Conservation (phyloP, 1,140 invertebrate genomes). For the Drosophila kanapiae region DNA sequence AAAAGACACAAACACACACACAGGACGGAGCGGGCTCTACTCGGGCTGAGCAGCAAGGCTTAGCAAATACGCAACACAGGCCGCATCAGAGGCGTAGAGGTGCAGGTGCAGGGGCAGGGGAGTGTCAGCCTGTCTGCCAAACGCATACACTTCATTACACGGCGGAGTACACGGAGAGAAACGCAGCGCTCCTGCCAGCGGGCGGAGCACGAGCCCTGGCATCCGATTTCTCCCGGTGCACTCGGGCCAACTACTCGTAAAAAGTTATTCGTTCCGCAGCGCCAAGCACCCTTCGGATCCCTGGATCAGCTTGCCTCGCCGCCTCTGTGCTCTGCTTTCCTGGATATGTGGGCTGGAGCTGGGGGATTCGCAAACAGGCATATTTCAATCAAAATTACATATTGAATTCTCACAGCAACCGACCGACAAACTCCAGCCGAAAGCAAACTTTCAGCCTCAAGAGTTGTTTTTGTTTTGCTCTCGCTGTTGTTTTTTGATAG, state of each 20-base stretch:
- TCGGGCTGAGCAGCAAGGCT: constrained; percentile 40
- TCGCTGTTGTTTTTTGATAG: constrained; percentile 54
- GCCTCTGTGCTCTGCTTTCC: constrained; percentile 42
- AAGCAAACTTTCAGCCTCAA: constrained; percentile 44
- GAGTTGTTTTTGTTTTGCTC: constrained; percentile 42
- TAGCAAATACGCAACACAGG: constrained; percentile 73
- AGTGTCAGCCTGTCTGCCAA: constrained; percentile 71
- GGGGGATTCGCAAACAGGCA: constrained; percentile 68
- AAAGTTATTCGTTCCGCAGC: constrained; percentile 68
- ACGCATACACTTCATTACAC: constrained; percentile 76
- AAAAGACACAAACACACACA: constrained; percentile 72
- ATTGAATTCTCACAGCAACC: constrained; percentile 61
- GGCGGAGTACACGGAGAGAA: constrained; percentile 45
- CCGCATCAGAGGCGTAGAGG: constrained; percentile 14
- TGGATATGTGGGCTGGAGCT: constrained; percentile 16
- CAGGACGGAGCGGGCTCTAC: constrained; percentile 7
- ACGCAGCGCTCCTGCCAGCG: background rate
- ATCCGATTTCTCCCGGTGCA: constrained; percentile 33
- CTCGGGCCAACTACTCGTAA: constrained; percentile 30
- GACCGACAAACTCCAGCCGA: constrained; percentile 49
- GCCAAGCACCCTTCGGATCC: constrained; percentile 31
- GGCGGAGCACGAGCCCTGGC: background rate
- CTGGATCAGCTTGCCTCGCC: constrained; percentile 28
- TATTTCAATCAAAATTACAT: constrained; percentile 82
- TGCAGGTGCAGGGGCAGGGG: constrained; percentile 13